Base-by-base conservation (phyloP, 92 coral and sea anemone species). In the Epizoanthus ramosus region DNA sequence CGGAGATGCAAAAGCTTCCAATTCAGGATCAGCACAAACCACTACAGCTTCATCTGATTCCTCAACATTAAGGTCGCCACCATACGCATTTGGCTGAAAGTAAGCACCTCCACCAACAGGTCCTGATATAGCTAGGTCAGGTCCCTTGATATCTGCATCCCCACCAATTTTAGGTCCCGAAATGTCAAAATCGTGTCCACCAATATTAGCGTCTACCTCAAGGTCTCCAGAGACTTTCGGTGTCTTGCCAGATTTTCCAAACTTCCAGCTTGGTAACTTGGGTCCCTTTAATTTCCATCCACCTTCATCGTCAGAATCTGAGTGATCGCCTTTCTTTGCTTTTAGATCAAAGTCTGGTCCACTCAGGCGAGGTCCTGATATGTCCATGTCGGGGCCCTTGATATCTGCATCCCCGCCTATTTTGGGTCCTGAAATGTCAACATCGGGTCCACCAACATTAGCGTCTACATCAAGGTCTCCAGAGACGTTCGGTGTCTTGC, bases 1-100 rank as follows among this genome's bases (percentile, higher is more conserved):
- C 4, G 82, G 82, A 5, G 71, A 61, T 3, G 82, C 82, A 43
- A 77, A 77, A 41, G 63, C 50, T 10, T 61, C 71, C 24, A 35
- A 5, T 77, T 77, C 82, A 6, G 71, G 10, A 1, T 41, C 69
- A 5, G 71, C 60, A 59, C 39, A 77, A 37, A 77, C 70, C 6
- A 77, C 9, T 3, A 59, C 3, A 39, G 43, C 71, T 12, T 41
- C 70, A 8, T 77, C 82, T 9, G 82, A 35, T 14, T 9, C 15
- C 14, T 6, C 9, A 4, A 43, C 50, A 43, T 43, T 9, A 10
- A 1, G 2, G 18, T 35, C 21, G 15, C 37, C 50, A 59, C 70
- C 70, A 12, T 13, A 58, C 13, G 24, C 59, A 73, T 45, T 60
- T 6, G 79, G 54, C 14, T 22, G 63, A 7, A 60, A 73, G 17